These are phyloP conservation scores for Melinaea marsaeus DNA, from an alignment of 2,888 invertebrate genomes.

Conservation along the genomic window DNA sequence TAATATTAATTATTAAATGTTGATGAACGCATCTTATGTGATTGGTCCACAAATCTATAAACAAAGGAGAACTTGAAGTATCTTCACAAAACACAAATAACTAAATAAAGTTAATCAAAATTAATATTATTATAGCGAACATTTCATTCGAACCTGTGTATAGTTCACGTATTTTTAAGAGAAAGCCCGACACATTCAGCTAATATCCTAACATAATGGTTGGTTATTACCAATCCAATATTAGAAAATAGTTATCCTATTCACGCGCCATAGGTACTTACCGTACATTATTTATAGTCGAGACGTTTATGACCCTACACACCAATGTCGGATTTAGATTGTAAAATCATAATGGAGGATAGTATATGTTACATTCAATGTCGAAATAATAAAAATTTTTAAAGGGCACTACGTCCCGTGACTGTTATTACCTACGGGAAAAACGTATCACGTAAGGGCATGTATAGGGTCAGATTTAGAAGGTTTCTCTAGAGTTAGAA, in stretches of 20 bases:
- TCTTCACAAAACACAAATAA: no score
- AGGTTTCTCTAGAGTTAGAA: slow-evolving; percentile 47
- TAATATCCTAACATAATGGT: not conserved
- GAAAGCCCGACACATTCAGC: not conserved
- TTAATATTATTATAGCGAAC: not conserved
- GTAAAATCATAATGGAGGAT: slow-evolving; percentile 38
- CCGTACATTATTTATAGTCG: not conserved
- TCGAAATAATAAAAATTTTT: slow-evolving; percentile 54
- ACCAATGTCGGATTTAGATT: slow-evolving; percentile 24
- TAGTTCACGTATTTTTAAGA: not conserved
- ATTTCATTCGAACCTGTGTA: not conserved
- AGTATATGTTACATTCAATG: slow-evolving; percentile 50
- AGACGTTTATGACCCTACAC: not conserved
- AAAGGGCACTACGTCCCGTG: slow-evolving; percentile 46
- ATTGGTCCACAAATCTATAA: no score
- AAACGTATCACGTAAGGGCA: slow-evolving; percentile 72
- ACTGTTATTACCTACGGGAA: slow-evolving; percentile 40
- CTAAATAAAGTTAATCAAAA: slow-evolving; percentile 1
- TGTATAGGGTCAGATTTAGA: slow-evolving; percentile 58
- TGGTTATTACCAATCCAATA: no score
- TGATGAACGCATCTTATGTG: no score
- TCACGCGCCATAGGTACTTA: no score
- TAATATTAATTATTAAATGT: no score
- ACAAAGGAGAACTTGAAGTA: no score
- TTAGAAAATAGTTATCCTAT: no score